These are phyloP conservation scores for Diadema setosum DNA, from an alignment of 35 echinoderm and acorn worm genomes.

Conservation along the genomic window DNA sequence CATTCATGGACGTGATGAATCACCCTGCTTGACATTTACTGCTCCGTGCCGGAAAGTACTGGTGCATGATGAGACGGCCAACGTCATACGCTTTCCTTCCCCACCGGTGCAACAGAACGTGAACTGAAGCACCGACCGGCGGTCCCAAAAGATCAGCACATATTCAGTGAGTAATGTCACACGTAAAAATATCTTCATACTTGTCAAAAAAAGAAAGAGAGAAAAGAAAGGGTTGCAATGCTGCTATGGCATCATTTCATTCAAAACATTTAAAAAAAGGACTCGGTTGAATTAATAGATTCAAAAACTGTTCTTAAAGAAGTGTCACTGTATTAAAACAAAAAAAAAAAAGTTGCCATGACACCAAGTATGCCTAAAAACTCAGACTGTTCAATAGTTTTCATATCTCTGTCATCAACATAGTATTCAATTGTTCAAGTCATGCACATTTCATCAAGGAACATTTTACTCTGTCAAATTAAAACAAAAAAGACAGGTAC, in stretches of 20 bases:
- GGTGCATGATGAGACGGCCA: not conserved
- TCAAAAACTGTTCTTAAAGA: not conserved
- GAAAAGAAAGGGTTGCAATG: not conserved
- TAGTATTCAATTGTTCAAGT: too few relatives aligned
- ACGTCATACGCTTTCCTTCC: not conserved
- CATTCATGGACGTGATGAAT: not conserved
- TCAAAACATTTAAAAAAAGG: not conserved
- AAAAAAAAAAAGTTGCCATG: too few relatives aligned
- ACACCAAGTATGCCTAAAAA: too few relatives aligned
- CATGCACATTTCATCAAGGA: too few relatives aligned
- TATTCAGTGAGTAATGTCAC: too few relatives aligned
- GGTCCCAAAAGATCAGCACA: too few relatives aligned
- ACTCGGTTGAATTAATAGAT: not conserved
- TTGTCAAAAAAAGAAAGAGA: not conserved
- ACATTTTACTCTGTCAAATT: too few relatives aligned
- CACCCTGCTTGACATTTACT: not conserved
- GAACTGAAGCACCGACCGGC: not conserved
- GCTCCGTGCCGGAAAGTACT: not conserved
- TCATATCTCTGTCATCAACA: too few relatives aligned
- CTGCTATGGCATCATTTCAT: not conserved
- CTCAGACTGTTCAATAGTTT: too few relatives aligned
- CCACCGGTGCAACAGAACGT: not conserved
- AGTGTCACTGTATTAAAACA: too few relatives aligned
- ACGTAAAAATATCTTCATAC: not conserved
- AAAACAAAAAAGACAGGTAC: too few relatives aligned